These are phyloP conservation scores for Gasteruption jaculator DNA, from an alignment of 2,888 invertebrate species.

Conservation along the genomic window DNA sequence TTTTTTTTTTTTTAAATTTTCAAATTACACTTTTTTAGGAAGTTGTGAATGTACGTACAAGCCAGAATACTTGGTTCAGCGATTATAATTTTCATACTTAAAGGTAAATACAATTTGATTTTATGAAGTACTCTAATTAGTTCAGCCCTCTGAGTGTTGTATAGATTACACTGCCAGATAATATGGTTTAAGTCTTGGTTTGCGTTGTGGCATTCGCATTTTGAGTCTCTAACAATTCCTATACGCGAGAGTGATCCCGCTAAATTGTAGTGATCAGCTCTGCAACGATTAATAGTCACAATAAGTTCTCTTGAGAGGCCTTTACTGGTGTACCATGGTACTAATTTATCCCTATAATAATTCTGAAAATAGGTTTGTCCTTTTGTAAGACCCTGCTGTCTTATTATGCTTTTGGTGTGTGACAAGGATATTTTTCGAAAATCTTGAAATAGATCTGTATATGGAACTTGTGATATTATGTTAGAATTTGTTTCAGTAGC, in stretches of 20 bases:
- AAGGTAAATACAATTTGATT: neutral
- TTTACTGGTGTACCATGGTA: constrained; percentile 8
- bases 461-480: constrained; percentile 2
- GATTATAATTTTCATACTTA: neutral
- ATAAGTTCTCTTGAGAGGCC: constrained; percentile 1
- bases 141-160: neutral
- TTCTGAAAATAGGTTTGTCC: neutral
- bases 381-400: neutral
- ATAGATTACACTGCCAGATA: constrained; percentile 4
- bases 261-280: constrained; percentile 10
- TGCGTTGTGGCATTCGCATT: neutral
- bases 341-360: neutral
- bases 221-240: neutral
- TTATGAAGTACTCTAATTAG: neutral
- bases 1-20: neutral
- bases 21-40: neutral
- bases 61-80: neutral
- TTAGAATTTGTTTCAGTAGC: constrained; percentile 7
- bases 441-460: neutral
- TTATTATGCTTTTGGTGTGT: neutral
- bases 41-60: neutral
- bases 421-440: neutral
- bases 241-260: constrained; percentile 2
- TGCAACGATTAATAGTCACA: constrained; percentile 7
- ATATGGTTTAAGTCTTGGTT: constrained; percentile 5